Conservation (phyloP, 2,888 invertebrate species). For the Brachypalpus laphriformis region DNA sequence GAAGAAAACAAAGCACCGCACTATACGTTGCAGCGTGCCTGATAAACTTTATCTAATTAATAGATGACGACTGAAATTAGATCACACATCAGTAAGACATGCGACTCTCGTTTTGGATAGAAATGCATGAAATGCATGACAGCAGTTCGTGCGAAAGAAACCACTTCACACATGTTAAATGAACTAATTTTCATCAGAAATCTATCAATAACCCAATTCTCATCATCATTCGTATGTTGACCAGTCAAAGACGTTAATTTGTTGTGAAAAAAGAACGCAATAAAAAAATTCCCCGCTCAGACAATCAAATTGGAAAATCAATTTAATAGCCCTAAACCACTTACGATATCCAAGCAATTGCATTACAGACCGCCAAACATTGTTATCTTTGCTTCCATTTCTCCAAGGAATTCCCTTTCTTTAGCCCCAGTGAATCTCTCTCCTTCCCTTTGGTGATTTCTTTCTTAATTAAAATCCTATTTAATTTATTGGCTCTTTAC, state of each 20-base stretch:
- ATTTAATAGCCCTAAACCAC: not conserved
- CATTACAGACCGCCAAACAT: not conserved
- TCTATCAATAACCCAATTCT: not conserved
- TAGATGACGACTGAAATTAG: not conserved
- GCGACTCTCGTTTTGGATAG: not conserved
- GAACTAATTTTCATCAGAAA: not conserved
- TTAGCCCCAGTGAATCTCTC: not conserved
- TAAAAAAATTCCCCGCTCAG: not conserved
- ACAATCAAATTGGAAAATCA: slow-evolving; percentile 1
- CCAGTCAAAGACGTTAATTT: not conserved
- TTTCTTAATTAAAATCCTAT: slow-evolving; percentile 48
- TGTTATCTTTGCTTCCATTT: not conserved
- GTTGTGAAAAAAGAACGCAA: not conserved
- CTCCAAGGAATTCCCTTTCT: not conserved
- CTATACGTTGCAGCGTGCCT: not conserved
- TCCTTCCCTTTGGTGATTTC: not conserved
- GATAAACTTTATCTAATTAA: not conserved
- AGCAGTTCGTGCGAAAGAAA: not conserved
- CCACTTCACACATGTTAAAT: not conserved
- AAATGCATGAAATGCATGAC: not conserved
- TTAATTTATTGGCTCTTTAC: slow-evolving; percentile 42
- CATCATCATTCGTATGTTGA: not conserved
- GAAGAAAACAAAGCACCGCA: not conserved
- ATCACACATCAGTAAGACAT: not conserved
- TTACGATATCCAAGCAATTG: not conserved